Evolutionary conservation across 1,140 invertebrate species (phyloP).

Genomic region (Diachasmimorpha longicaudata): DNA sequence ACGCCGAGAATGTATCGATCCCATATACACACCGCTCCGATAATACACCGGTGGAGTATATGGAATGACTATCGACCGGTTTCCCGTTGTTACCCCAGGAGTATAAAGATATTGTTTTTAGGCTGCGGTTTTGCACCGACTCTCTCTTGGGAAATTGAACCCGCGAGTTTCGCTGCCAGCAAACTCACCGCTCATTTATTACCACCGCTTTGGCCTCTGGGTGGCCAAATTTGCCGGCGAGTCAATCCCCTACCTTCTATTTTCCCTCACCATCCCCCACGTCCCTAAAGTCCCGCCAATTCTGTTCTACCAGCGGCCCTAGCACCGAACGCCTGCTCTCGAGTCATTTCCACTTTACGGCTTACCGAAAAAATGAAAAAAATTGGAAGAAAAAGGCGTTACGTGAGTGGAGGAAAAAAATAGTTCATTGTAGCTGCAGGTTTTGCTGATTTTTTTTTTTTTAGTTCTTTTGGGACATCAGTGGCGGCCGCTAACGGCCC

Average conservation of each 20-base stretch:
- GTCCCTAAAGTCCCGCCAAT: slow-evolving; percentile 19
- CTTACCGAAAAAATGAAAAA: neutral
- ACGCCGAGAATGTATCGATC: neutral
- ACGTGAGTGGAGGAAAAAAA: neutral
- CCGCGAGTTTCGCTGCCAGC: slow-evolving; percentile 44
- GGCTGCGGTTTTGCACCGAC: slow-evolving; percentile 54
- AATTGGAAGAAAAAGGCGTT: neutral
- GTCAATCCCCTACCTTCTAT: neutral
- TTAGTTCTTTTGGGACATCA: neutral
- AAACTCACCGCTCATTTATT: slow-evolving; percentile 59
- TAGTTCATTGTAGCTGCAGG: neutral
- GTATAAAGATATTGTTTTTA: slow-evolving; percentile 59
- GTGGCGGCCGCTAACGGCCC: neutral
- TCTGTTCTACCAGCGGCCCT: slow-evolving; percentile 36
- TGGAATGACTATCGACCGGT: slow-evolving; percentile 36
- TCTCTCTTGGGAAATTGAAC: slow-evolving; percentile 57
- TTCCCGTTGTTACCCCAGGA: slow-evolving; percentile 43
- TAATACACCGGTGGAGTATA: slow-evolving; percentile 38
- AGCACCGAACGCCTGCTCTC: slow-evolving; percentile 10
- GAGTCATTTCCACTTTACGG: slow-evolving; percentile 27
- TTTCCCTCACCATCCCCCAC: too few species aligned
- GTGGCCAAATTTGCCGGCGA: slow-evolving; percentile 54
- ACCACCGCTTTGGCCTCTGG: slow-evolving; percentile 55
- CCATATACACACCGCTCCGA: slow-evolving; percentile 40
- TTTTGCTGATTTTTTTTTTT: neutral